Evolutionary conservation across 1,140 invertebrate species (phyloP).

Genomic region (Tenebrio molitor): DNA sequence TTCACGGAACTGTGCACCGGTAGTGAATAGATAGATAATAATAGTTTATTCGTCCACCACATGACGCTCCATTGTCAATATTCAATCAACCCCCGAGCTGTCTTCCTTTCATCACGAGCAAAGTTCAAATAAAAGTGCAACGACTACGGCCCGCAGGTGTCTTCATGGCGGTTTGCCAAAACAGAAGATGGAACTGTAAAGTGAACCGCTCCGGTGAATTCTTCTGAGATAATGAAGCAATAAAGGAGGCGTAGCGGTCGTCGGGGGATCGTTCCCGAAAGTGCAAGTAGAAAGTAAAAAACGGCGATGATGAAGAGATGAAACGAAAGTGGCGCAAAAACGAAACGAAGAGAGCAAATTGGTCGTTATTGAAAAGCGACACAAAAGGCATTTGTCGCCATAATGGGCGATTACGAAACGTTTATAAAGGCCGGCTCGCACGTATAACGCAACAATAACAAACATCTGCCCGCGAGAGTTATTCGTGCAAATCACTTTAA

Average conservation of each 20-base stretch:
- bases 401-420: slow-evolving; percentile 28
- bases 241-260: no score
- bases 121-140: slow-evolving; percentile 1
- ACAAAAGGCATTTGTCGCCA: slow-evolving; percentile 11
- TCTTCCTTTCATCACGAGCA: not conserved
- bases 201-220: no score
- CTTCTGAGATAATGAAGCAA: no score
- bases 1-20: not conserved
- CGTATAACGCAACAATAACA: slow-evolving; percentile 40
- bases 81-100: slow-evolving; percentile 6
- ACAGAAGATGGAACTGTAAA: no score
- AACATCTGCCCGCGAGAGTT: slow-evolving; percentile 26
- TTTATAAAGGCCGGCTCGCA: slow-evolving; percentile 33
- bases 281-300: slow-evolving; percentile 15
- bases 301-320: not conserved
- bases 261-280: not conserved
- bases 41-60: slow-evolving; percentile 13
- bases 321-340: slow-evolving; percentile 11
- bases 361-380: slow-evolving; percentile 12
- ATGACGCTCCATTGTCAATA: not conserved
- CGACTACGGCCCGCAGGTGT: no score
- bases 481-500: slow-evolving; percentile 38
- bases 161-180: no score
- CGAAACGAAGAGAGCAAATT: slow-evolving; percentile 11
- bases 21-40: slow-evolving; percentile 9